These are phyloP conservation scores for Rattus rattus DNA, from an alignment of 2,113 vertebrate species.

Conservation along the genomic window DNA sequence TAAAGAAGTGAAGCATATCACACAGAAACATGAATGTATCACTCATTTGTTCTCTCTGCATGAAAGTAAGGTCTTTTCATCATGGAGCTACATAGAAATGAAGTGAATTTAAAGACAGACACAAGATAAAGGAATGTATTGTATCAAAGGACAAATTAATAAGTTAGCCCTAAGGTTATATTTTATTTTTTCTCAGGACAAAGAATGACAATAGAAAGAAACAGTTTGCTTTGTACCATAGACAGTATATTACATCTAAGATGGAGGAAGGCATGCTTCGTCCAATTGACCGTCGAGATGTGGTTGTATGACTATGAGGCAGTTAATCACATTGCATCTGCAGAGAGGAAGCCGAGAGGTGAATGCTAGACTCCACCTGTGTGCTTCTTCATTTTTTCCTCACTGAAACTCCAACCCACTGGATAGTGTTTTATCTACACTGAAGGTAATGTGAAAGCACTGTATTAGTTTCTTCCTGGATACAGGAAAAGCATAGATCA, in stretches of 20 bases:
- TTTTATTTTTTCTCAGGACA: background rate
- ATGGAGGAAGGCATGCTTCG: too few species aligned
- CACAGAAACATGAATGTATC: too few species aligned
- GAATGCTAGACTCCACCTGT: background rate
- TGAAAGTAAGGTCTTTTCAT: too few species aligned
- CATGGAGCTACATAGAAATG: background rate
- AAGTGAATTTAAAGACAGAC: background rate
- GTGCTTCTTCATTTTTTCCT: too few species aligned
- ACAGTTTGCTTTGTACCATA: background rate
- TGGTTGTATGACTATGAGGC: too few species aligned
- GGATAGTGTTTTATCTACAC: background rate
- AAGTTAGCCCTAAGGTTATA: background rate
- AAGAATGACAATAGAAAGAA: background rate
- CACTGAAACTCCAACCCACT: too few species aligned
- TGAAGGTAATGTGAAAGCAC: background rate
- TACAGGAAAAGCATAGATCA: background rate
- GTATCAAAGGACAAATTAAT: background rate
- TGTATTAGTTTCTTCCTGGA: background rate
- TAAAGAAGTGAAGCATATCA: background rate
- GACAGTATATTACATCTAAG: background rate
- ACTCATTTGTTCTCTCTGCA: too few species aligned
- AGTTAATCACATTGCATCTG: background rate
- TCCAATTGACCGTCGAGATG: too few species aligned
- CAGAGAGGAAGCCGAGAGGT: background rate
- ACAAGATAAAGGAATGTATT: background rate